Percentiles rank a stretch among this genome's conserved stretches.
These are phyloP conservation scores for Erinaceus europaeus DNA, from an alignment of 2,113 vertebrate species.

Conservation along the genomic window DNA sequence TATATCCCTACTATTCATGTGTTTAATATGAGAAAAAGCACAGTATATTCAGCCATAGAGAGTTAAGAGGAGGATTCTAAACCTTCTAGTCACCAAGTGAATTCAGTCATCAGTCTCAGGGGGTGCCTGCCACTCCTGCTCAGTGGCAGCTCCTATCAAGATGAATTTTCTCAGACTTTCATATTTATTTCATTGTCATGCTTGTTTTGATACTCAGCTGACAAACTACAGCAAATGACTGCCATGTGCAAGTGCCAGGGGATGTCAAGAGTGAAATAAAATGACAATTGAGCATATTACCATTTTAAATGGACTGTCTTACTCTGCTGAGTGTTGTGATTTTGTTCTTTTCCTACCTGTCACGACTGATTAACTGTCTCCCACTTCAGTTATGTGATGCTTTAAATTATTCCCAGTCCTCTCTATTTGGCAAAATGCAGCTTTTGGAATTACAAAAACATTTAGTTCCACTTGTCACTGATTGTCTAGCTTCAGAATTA, in stretches of 20 bases:
- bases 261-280: neutral
- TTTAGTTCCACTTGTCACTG: neutral
- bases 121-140: conserved; percentile 42
- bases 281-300: conserved; percentile 66
- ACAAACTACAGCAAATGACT: conserved; percentile 55
- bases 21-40: conserved; percentile 1
- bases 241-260: conserved; percentile 55
- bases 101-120: neutral
- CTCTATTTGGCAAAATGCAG: neutral
- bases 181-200: conserved; percentile 74
- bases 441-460: conserved; percentile 25
- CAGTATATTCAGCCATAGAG: neutral
- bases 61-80: neutral
- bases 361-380: conserved; percentile 57
- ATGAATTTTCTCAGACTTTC: conserved; percentile 53
- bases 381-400: neutral
- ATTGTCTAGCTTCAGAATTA: neutral
- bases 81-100: neutral
- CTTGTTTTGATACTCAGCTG: conserved; percentile 74
- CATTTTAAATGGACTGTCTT: conserved; percentile 70
- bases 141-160: conserved; percentile 3
- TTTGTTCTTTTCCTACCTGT: conserved; percentile 45
- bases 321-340: conserved; percentile 5
- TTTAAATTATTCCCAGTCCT: neutral
- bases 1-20: neutral